A percentile compares a stretch with the other conserved stretches of the same genome.
Evolutionary conservation across 1,140 invertebrate species (phyloP).

Genomic region (Coptotermes formosanus): DNA sequence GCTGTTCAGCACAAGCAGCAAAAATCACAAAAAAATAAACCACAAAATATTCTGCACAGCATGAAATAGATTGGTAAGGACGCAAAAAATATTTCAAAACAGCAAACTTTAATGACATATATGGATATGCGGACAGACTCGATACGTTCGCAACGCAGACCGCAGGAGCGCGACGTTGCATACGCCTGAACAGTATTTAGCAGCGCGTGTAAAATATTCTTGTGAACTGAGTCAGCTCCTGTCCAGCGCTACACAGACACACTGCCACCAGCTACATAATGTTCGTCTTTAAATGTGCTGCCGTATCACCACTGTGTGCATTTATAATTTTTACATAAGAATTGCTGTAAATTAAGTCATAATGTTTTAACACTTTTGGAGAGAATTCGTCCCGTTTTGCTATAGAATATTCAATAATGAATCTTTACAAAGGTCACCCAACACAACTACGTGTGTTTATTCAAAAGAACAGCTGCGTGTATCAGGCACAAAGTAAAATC

Average conservation of each 20-base stretch:
- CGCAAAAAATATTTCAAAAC: neutral
- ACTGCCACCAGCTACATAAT: neutral
- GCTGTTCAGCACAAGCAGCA: neutral
- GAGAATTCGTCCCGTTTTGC: no score
- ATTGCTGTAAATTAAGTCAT: no score
- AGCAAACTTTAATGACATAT: neutral
- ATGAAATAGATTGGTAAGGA: neutral
- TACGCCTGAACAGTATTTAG: neutral
- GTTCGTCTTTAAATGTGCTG: neutral
- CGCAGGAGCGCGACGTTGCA: neutral
- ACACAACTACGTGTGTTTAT: no score
- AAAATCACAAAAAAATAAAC: conserved; percentile 1
- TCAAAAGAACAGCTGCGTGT: no score
- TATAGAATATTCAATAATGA: no score
- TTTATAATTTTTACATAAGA: neutral
- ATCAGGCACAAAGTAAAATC: no score
- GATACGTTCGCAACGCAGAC: neutral
- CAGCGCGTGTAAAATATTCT: neutral
- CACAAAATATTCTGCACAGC: neutral
- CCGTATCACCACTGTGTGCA: neutral
- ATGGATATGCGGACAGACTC: neutral
- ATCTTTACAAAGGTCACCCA: no score
- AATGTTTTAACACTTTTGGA: no score
- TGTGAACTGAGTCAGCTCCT: neutral
- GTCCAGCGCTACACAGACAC: neutral